Conservation (phyloP, 2,113 vertebrate species). For the Perca schrenkii region DNA sequence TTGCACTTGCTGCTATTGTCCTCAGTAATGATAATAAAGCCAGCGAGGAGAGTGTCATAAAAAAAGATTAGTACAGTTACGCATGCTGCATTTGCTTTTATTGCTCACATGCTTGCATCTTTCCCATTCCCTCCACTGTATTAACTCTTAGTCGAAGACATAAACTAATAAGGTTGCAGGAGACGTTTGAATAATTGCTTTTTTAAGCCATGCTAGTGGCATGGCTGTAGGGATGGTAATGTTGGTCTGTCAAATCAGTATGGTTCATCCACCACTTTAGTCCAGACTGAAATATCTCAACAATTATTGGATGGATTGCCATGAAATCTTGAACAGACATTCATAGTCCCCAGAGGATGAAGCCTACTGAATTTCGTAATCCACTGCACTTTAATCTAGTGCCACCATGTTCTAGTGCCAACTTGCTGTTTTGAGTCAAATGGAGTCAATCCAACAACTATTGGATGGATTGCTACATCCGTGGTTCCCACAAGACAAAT, state of each 20-base stretch:
- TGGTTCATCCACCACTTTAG: not conserved
- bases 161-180: not conserved
- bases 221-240: not conserved
- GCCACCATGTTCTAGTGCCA: too few relatives aligned
- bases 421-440: too few relatives aligned
- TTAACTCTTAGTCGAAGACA: slow-evolving; percentile 13
- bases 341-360: not conserved
- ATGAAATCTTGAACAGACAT: not conserved
- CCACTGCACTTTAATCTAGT: not conserved
- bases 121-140: slow-evolving; percentile 2
- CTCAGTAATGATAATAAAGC: slow-evolving; percentile 32
- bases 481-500: not conserved
- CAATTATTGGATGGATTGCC: not conserved
- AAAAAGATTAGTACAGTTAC: slow-evolving; percentile 23
- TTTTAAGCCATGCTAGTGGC: not conserved
- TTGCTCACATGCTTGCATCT: slow-evolving; percentile 17
- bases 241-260: not conserved
- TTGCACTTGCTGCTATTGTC: slow-evolving; percentile 50
- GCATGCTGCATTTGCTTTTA: slow-evolving; percentile 29
- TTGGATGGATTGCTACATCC: not conserved
- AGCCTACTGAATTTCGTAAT: not conserved
- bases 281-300: not conserved
- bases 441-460: not conserved
- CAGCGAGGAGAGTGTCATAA: slow-evolving; percentile 5
- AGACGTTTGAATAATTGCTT: not conserved